phyloP scores from a whole-genome alignment of 2,888 invertebrate genomes.

The Cantharis nigra region DNA sequence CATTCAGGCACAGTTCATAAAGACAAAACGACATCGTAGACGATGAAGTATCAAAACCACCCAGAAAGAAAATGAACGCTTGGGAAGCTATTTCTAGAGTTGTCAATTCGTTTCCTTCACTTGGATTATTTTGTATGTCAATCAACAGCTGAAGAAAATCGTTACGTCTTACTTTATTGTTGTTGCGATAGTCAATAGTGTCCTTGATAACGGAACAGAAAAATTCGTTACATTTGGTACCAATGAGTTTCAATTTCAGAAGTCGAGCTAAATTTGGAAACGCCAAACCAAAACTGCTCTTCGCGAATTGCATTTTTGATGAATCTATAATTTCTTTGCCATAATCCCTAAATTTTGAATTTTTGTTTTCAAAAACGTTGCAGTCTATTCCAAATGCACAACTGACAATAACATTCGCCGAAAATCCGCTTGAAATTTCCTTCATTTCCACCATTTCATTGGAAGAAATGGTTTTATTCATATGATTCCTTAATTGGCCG shows the following conservation, averaged over 20 bases:
- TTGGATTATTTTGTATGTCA: constrained; percentile 31
- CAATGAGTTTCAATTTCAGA: constrained; percentile 31
- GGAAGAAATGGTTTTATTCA: background rate
- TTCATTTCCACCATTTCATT: constrained; percentile 36
- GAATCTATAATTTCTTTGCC: constrained; percentile 29
- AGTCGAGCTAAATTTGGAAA: constrained; percentile 34
- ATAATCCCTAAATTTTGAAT: constrained; percentile 56
- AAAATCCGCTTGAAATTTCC: constrained; percentile 59
- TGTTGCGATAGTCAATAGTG: background rate
- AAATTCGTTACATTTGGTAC: background rate
- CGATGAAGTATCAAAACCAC: constrained; percentile 52
- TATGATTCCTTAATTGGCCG: constrained; percentile 10
- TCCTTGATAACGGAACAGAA: background rate
- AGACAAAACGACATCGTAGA: constrained; percentile 55
- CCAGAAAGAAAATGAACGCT: constrained; percentile 42
- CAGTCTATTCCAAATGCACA: constrained; percentile 65
- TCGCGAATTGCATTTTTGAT: constrained; percentile 9
- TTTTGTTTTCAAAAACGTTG: constrained; percentile 59
- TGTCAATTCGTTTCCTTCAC: background rate
- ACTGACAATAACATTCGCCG: constrained; percentile 63
- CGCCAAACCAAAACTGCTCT: constrained; percentile 12
- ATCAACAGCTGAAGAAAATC: constrained; percentile 60
- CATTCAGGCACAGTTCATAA: constrained; percentile 58
- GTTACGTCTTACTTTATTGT: constrained; percentile 49
- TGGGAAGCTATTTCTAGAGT: constrained; percentile 35